Evolutionary conservation across 2,113 vertebrate species (phyloP), one percentile per base, ranked within the genome.

Genomic region (Onychostruthus taczanowskii): DNA sequence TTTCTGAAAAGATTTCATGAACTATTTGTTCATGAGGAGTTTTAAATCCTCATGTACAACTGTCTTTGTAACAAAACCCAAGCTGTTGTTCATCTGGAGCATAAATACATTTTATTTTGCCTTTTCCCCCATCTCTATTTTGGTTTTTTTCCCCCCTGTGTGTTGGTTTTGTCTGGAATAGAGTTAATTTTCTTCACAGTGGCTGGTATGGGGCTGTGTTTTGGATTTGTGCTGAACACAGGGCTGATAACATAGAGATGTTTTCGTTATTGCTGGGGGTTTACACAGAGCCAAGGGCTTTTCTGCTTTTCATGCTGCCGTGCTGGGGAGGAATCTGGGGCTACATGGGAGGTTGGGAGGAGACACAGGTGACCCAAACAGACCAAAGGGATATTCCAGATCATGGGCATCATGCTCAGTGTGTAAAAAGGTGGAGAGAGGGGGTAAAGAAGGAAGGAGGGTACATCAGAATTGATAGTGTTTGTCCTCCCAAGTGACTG

Each of bases 91-190:
- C 30, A 62, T 44, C 70, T 44, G 39, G 23, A 81, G 24, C 16
- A 63, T 6, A 44, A 35, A 77, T 58, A 41, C 1, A 33, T 84
- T 64, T 90, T 64, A 33, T 79, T 83, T 90, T 76, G 5, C 5
- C 22, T 66, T 87, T 56, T 11, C 39, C 11, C 6, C 15, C 43
- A 4, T 22, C 30, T 43, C 3, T 5, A 14, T 63, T 73, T 73
- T 66, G 39, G 16, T 2, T 1, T 13, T 35, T 21, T 12, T n/a
- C 2, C 3, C 1, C 6, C 2, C 2, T 26, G 6, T 35, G n/a
- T 16, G 4, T 4, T 76, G 21, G 4, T 47, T 76, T 69, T 62
- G 41, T 9, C 39, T 61, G n/a, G n/a, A 41, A 53, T 8, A 41
- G 28, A 30, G 19, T 21, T 39, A 17, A 53, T 82, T 68, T 89